Evolutionary conservation across 2,797 vertebrate species (phyloP), one percentile per base, ranked within the genome.

Genomic region (Hydrophis major): DNA sequence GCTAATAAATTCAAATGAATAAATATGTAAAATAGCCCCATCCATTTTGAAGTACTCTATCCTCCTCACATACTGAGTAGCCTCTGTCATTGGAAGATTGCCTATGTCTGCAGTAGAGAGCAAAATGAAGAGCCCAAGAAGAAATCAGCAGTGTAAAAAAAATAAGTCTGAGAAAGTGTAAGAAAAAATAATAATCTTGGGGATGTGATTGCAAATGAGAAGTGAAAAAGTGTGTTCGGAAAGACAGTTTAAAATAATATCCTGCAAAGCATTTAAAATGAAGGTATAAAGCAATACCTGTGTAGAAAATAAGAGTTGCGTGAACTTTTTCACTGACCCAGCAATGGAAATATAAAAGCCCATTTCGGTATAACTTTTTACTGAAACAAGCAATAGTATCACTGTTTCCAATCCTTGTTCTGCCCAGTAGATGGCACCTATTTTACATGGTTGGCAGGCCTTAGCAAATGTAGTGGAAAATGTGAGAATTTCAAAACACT

Each of bases 401-500:
- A n/a, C 37, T 47, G 37, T 63, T 69, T 22, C 66, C 57, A 83
- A 90, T 86, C 32, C 16, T 63, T 37, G 37, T 61, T 90, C 53
- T 13, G 22, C 66, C 96, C 96, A 96, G 94, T 93, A 97, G 96
- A 25, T 97, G 96, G 96, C 96, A 88, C 94, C 94, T 91, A 60
- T 63, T 93, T 93, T 60, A 86, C 90, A 86, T 89, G 86, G 87
- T 28, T 10, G 12, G 20, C 11, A 60, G 74, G 56, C 55, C 14
- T 91, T n/a, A n/a, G 5, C 56, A 91, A n/a, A 8, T 28, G 47
- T 42, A 86, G 25, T 92, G 37, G 57, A 63, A 83, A 60, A 22
- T 53, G 22, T 61, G 13, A 53, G n/a, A 56, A 22, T 4, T 88
- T 55, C 55, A 53, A 53, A 53, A n/a, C 50, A 32, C 66, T 55